Conservation (phyloP, 1,140 invertebrate genomes). For the Drosophila quadrilineata region DNA sequence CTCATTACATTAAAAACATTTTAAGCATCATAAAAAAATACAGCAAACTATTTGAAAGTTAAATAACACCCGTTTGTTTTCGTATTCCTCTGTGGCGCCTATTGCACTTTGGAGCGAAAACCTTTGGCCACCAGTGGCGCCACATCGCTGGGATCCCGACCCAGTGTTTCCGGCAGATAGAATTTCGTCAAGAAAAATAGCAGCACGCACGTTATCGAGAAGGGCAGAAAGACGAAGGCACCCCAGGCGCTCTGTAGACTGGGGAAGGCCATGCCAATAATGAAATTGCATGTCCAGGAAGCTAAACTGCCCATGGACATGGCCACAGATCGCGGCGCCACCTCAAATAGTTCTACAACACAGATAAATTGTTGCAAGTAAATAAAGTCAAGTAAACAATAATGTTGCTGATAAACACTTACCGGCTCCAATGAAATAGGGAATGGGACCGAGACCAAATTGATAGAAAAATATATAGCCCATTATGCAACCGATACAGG, state of each 20-base stretch:
- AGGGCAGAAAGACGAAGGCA: conserved; percentile 87
- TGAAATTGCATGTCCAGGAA: conserved; percentile 95
- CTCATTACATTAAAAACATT: conserved; percentile 11
- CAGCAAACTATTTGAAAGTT: neutral
- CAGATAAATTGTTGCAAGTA: conserved; percentile 40
- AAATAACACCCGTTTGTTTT: conserved; percentile 1
- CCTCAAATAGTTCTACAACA: conserved; percentile 90
- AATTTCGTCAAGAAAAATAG: conserved; percentile 85
- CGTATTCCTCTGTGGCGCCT: neutral
- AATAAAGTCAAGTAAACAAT: neutral
- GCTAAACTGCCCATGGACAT: conserved; percentile 93
- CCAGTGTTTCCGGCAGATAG: conserved; percentile 88
- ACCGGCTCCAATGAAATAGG: conserved; percentile 93
- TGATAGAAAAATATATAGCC: conserved; percentile 92
- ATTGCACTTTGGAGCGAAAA: conserved; percentile 80
- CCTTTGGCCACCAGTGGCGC: conserved; percentile 82
- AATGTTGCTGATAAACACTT: conserved; percentile 30
- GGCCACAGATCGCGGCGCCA: conserved; percentile 90
- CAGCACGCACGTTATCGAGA: conserved; percentile 84
- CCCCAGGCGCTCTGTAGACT: conserved; percentile 85
- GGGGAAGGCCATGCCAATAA: conserved; percentile 93
- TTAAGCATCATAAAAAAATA: neutral
- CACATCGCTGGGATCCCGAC: conserved; percentile 85
- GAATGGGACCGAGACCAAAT: conserved; percentile 92
- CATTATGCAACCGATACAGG: conserved; percentile 88